A percentile compares a stretch with the other conserved stretches of the same genome.
Conservation (phyloP, 2,888 invertebrate species). For the Cheilosia scutellata region DNA sequence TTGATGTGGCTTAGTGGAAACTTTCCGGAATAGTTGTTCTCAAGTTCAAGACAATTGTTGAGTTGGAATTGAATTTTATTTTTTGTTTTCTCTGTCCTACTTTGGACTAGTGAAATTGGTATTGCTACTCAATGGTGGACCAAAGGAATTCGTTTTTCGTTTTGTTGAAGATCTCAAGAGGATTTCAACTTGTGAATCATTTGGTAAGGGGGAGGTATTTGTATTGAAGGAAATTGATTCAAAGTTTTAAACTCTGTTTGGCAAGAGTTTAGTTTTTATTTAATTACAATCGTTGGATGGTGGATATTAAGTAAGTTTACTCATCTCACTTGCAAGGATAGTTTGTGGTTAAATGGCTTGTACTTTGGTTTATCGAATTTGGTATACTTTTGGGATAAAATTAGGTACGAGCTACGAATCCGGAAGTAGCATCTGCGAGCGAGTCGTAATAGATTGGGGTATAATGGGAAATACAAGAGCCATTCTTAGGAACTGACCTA, state of each 20-base stretch:
- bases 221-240: conserved; percentile 38
- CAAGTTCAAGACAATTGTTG: conserved; percentile 46
- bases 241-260: conserved; percentile 14
- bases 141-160: conserved; percentile 41
- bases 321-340: no score
- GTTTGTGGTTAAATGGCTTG: no score
- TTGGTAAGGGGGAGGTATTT: conserved; percentile 22
- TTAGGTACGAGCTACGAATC: no score
- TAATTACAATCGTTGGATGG: neutral
- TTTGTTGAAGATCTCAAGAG: conserved; percentile 31
- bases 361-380: no score
- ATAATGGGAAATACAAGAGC: no score
- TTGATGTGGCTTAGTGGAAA: conserved; percentile 54
- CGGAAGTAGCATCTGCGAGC: no score
- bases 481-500: no score
- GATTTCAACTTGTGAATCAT: conserved; percentile 23
- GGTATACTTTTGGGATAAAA: no score
- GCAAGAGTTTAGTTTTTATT: neutral
- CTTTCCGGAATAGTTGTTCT: conserved; percentile 17
- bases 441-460: no score
- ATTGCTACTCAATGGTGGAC: conserved; percentile 14
- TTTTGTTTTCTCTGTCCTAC: neutral
- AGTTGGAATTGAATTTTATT: conserved; percentile 25
- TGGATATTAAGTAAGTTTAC: no score
- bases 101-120: no score